phyloP scores from a whole-genome alignment of 2,888 invertebrate genomes.

The Melolontha melolontha region DNA sequence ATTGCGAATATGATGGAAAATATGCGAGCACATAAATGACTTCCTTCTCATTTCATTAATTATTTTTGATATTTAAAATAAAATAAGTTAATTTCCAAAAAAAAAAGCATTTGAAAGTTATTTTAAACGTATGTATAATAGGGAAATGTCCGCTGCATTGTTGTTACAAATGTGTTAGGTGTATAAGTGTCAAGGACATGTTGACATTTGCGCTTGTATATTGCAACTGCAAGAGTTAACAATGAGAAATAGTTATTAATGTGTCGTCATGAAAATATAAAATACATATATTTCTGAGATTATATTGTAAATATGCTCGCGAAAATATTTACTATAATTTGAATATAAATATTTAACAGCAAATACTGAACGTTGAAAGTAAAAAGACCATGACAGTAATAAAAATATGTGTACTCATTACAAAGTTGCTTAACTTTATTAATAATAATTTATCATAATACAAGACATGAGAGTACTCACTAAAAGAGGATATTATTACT shows the following conservation, averaged over 20 bases:
- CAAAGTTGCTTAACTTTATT: no score
- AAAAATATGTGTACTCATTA: no score
- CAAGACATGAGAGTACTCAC: no score
- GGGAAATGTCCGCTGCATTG: slow-evolving; percentile 13
- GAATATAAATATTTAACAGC: no score
- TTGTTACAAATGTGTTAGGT: slow-evolving; percentile 11
- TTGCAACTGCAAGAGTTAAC: slow-evolving; percentile 28
- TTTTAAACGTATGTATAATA: slow-evolving; percentile 9
- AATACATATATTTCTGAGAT: no score
- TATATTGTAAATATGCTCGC: no score
- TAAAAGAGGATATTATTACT: no score
- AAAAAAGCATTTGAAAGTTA: slow-evolving; percentile 22
- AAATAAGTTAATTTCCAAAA: not conserved
- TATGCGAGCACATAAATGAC: no score
- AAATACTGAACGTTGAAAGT: no score
- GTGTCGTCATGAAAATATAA: not conserved
- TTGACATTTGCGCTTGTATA: slow-evolving; percentile 28
- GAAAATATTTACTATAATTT: not conserved
- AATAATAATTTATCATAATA: no score
- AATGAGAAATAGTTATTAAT: slow-evolving; percentile 27
- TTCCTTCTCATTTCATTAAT: not conserved
- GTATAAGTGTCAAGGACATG: slow-evolving; percentile 36
- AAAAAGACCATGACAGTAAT: no score
- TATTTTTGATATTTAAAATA: not conserved
- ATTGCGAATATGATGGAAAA: no score